phyloP scores from a whole-genome alignment of 2,797 vertebrate species.

The Tenualosa ilisha region DNA sequence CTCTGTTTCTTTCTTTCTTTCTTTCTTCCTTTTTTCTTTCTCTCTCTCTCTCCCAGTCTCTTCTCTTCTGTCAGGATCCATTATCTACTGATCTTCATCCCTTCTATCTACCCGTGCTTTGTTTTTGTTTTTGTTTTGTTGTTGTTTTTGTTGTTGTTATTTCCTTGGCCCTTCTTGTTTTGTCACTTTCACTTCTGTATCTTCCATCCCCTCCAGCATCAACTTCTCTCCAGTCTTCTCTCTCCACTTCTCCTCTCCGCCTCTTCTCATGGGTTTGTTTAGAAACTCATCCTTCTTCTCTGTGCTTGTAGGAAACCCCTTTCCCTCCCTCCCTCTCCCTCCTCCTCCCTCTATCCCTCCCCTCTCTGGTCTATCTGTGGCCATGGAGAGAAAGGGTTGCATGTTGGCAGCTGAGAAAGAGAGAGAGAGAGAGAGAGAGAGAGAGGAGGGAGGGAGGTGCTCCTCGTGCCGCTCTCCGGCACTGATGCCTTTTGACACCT shows the following conservation, averaged over 20 bases:
- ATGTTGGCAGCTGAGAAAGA: background rate
- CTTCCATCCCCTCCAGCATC: constrained; percentile 26
- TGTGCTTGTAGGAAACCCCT: background rate
- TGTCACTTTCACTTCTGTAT: background rate
- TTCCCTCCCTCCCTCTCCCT: background rate
- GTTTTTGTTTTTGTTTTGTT: background rate
- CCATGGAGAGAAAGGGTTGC: background rate
- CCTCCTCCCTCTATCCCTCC: background rate
- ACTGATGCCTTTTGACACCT: constrained; percentile 37
- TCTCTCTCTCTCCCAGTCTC: constrained; percentile 28
- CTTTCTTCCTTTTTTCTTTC: constrained; percentile 50
- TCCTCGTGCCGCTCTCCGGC: background rate
- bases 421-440: background rate
- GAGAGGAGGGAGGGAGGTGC: background rate
- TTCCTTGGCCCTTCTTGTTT: constrained; percentile 4
- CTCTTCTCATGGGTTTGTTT: background rate
- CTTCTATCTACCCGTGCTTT: constrained; percentile 40
- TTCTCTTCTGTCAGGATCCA: background rate
- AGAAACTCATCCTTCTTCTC: background rate
- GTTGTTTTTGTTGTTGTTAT: background rate
- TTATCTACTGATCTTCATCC: background rate
- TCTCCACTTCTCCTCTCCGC: constrained; percentile 1
- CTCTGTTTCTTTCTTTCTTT: constrained; percentile 53
- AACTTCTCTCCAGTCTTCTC: constrained; percentile 35
- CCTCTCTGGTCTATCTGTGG: background rate